Evolutionary conservation across 1,140 invertebrate species (phyloP), one percentile per base, ranked within the genome.

Genomic region (Paralvinella palmiformis): DNA sequence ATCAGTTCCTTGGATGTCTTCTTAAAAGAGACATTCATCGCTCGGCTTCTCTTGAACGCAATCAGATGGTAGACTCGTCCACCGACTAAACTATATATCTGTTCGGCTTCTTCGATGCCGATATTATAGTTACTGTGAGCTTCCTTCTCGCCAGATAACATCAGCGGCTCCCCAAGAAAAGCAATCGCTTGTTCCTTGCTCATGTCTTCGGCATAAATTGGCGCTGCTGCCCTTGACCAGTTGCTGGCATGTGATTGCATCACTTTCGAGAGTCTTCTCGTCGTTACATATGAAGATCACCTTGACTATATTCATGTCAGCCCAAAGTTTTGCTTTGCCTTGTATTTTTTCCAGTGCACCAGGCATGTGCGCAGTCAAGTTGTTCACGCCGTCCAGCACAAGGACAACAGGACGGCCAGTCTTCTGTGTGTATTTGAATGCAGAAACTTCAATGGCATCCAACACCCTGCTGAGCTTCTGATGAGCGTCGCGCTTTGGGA

Each of bases 271-370:
- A 15, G 61, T 63, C 27, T 55, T 50, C 55, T 63, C 62, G 29
- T 60, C 37, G 29, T 62, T 66, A 32, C 59, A 62, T 31, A 66
- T 31, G 37, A 66, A 62, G 29, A 66, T 44, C 31, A 66, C 57
- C 37, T 66, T 66, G 36, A 62, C 64, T 2, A 36, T 66, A 32
- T 66, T 66, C 7, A 59, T 59, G 58, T 66, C 64, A 2, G 64
- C 48, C 64, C 64, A 66, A 22, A 66, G 53, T 37, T 66, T 66
- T 20, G 64, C 59, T 55, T 66, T 66, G 27, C 62, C 64, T 48
- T 66, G 59, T 22, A 57, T 20, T 52, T 65, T 65, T 41, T 60
- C 37, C 29, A 65, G 22, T 20, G 63, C 58, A 1, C 37, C 58
- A 45, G 63, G 63, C 57, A 52, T 52, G 44, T 65, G 48, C 22